phyloP scores from a whole-genome alignment of 1,140 invertebrate species.

The Gryon sp. region DNA sequence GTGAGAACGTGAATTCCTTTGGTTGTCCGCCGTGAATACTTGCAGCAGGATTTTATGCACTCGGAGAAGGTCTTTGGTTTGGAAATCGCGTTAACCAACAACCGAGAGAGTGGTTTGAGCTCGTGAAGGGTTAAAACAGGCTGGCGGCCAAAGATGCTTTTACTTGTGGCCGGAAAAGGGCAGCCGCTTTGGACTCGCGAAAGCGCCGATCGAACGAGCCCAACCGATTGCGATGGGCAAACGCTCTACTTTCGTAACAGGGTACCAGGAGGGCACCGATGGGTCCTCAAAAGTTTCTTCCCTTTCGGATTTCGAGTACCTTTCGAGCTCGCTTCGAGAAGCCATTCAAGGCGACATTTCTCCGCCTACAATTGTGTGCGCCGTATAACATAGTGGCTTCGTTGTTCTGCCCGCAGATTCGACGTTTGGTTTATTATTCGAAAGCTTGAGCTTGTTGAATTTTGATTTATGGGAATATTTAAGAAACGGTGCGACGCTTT shows the following conservation, averaged over 20 bases:
- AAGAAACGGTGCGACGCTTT: neutral
- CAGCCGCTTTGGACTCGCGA: neutral
- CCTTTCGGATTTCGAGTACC: slow-evolving; percentile 37
- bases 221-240: slow-evolving; percentile 39
- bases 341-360: slow-evolving; percentile 15
- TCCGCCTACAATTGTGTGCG: slow-evolving; percentile 13
- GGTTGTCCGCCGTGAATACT: slow-evolving; percentile 68
- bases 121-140: slow-evolving; percentile 39
- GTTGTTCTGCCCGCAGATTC: neutral
- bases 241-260: slow-evolving; percentile 63
- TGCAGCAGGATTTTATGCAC: slow-evolving; percentile 65
- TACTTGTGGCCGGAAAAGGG: neutral
- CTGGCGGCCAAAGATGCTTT: neutral
- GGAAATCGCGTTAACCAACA: neutral
- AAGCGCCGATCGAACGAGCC: slow-evolving; percentile 12
- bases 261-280: slow-evolving; percentile 33
- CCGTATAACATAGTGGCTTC: neutral
- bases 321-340: slow-evolving; percentile 1
- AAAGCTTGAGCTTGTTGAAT: slow-evolving; percentile 1
- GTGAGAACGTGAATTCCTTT: slow-evolving; percentile 72
- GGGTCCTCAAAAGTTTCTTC: slow-evolving; percentile 29
- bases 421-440: neutral
- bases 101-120: neutral
- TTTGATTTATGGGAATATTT: neutral
- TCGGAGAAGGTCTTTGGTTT: slow-evolving; percentile 64